Percentiles rank a stretch among this genome's conserved stretches.
Conservation (phyloP, 2,797 vertebrate species). For the Spinus pinus region DNA sequence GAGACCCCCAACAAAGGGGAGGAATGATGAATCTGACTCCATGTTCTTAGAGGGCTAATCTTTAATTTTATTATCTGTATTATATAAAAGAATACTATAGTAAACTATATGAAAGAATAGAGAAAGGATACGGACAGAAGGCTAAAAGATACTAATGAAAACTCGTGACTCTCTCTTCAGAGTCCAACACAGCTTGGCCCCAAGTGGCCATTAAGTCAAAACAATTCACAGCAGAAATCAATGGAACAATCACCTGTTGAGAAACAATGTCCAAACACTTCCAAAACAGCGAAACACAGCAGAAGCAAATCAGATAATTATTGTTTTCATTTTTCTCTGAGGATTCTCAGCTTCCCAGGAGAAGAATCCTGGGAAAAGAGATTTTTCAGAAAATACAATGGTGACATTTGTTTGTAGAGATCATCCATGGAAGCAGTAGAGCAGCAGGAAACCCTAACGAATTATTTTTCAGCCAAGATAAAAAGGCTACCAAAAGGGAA, state of each 20-base stretch:
- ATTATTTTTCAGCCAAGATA: background rate
- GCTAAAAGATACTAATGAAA: background rate
- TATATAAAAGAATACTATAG: background rate
- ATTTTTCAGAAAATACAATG: background rate
- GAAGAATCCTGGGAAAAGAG: background rate
- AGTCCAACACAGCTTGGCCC: background rate
- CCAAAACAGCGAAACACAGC: background rate
- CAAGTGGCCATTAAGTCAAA: background rate
- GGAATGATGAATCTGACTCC: background rate
- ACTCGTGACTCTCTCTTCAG: no score
- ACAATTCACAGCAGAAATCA: background rate
- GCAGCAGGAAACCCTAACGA: background rate
- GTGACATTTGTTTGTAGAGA: background rate
- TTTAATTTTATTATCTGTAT: background rate
- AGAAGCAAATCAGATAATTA: background rate
- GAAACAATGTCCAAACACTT: background rate
- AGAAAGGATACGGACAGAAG: background rate
- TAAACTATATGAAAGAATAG: background rate
- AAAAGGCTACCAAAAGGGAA: background rate
- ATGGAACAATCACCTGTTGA: background rate
- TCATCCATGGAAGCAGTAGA: accelerated
- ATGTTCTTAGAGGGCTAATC: background rate
- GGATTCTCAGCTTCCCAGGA: background rate
- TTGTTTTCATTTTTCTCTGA: background rate
- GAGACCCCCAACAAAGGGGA: background rate